These are phyloP conservation scores for Colius striatus DNA, from an alignment of 2,113 vertebrate genomes.

Conservation along the genomic window DNA sequence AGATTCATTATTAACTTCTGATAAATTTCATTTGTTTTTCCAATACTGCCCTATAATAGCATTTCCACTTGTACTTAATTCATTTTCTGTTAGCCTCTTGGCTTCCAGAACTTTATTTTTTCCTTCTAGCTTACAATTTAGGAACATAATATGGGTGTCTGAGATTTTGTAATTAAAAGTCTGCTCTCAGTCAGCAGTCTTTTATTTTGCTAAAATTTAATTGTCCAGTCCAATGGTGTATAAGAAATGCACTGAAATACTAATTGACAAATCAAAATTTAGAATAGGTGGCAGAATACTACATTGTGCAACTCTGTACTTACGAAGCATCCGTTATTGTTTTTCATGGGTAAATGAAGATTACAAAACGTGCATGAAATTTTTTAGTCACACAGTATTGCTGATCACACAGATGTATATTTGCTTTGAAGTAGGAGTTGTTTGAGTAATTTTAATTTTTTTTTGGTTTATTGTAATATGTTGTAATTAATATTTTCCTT, in stretches of 20 bases:
- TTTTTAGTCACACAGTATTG: background rate
- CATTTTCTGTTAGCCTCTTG: background rate
- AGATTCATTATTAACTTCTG: background rate
- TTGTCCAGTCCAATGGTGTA: background rate
- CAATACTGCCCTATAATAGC: background rate
- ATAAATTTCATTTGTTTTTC: constrained; percentile 14
- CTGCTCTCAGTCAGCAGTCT: background rate
- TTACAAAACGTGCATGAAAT: background rate
- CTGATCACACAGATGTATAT: background rate
- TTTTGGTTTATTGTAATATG: background rate
- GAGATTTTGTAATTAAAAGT: background rate
- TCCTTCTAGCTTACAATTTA: background rate
- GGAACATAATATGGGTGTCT: background rate
- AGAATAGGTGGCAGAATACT: background rate
- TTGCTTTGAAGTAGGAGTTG: background rate
- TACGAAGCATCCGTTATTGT: background rate
- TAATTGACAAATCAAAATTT: background rate
- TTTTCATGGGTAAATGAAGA: background rate
- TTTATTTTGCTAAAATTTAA: background rate
- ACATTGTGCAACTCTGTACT: background rate
- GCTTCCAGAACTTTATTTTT: constrained; percentile 4
- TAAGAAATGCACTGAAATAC: background rate
- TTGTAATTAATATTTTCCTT: background rate
- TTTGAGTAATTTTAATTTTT: background rate
- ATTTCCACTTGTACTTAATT: background rate